phyloP scores from a whole-genome alignment of 2,113 vertebrate genomes.

The Delphinus delphis region DNA sequence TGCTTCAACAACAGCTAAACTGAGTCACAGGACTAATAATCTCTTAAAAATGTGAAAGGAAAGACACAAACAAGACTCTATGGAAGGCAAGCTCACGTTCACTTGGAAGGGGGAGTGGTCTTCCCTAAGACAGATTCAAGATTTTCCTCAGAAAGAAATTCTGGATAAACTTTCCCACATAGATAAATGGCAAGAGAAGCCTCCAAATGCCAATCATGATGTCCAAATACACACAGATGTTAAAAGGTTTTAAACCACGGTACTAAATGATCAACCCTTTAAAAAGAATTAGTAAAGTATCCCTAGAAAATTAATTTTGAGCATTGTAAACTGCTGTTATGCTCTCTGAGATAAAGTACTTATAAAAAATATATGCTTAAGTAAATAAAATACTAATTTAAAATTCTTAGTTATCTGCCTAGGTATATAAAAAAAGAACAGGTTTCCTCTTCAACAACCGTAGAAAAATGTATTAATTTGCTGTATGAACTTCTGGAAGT shows the following conservation, averaged over 20 bases:
- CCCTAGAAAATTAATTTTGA: neutral
- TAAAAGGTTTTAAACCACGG: neutral
- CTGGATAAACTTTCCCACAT: neutral
- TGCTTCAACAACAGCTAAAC: conserved; percentile 31
- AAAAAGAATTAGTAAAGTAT: neutral
- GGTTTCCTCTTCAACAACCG: conserved; percentile 17
- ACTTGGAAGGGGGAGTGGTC: neutral
- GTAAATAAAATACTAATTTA: neutral
- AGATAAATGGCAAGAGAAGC: neutral
- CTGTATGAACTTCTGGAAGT: neutral
- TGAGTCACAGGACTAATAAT: neutral
- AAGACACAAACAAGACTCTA: neutral
- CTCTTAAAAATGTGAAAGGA: neutral
- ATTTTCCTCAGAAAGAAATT: conserved; percentile 7
- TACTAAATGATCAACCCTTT: neutral
- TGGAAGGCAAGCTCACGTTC: neutral
- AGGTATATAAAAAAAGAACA: neutral
- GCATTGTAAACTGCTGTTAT: neutral
- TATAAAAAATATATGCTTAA: conserved; percentile 16
- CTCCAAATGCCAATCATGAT: neutral
- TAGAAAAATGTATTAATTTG: conserved; percentile 14
- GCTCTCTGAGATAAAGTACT: neutral
- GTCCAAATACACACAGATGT: neutral
- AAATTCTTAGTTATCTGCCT: conserved; percentile 15
- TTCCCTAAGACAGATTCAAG: neutral